Percentiles rank a stretch among this genome's conserved stretches.
These are phyloP conservation scores for Lacanobia wlatinum DNA, from an alignment of 2,888 invertebrate genomes.

Conservation along the genomic window DNA sequence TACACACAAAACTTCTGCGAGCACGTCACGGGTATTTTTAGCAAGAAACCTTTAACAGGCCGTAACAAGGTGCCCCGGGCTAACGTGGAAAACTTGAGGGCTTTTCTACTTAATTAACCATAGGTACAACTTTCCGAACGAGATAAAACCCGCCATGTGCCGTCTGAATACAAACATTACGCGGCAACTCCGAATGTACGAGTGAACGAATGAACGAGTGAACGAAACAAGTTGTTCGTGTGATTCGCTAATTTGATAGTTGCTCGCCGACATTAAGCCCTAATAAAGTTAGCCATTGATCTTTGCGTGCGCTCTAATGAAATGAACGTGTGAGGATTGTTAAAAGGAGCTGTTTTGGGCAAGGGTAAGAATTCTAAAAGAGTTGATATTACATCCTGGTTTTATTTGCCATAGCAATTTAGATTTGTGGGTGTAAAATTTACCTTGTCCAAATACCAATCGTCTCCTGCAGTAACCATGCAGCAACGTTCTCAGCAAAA, in stretches of 20 bases:
- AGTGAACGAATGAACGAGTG: constrained; percentile 41
- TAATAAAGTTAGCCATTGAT: constrained; percentile 64
- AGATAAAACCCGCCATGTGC: constrained; percentile 78
- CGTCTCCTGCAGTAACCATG: constrained; percentile 18
- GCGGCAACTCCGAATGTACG: constrained; percentile 68
- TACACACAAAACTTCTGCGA: constrained; percentile 51
- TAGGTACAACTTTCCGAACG: constrained; percentile 78
- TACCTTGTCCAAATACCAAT: constrained; percentile 17
- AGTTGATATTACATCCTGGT: background rate
- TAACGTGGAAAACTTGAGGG: constrained; percentile 82
- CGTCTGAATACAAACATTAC: constrained; percentile 77
- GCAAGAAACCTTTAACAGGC: constrained; percentile 73
- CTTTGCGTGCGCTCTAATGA: constrained; percentile 49
- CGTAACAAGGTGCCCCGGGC: constrained; percentile 83
- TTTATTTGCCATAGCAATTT: constrained; percentile 13
- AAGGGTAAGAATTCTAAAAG: background rate
- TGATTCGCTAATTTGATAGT: constrained; percentile 69
- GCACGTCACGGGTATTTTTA: constrained; percentile 57
- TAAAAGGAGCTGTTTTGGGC: constrained; percentile 19
- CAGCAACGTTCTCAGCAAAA: constrained; percentile 42
- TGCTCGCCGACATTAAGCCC: constrained; percentile 54
- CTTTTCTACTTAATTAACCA: constrained; percentile 85
- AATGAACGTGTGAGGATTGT: constrained; percentile 19
- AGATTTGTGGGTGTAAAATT: constrained; percentile 19
- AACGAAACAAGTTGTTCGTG: constrained; percentile 62